Base-by-base conservation (phyloP, 1,140 invertebrate genomes). In the Cherax destructor region DNA sequence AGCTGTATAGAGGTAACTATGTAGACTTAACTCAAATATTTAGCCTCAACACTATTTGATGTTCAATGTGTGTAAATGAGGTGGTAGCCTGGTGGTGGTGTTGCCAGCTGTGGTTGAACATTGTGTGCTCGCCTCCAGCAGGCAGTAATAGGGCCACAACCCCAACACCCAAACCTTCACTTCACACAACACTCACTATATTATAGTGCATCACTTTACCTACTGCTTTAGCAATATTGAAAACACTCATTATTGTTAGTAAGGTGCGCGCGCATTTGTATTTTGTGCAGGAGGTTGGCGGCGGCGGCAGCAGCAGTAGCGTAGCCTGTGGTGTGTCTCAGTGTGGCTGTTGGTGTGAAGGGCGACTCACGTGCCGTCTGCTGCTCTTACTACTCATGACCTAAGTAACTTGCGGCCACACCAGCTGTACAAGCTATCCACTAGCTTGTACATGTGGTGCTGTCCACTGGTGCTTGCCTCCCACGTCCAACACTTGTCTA, bases 281-380 rank as follows among this genome's bases (percentile, higher is more conserved):
- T 56, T 72, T 76, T 49, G 21, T 77, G 72, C 69, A n/a, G 77
- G 85, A 41, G 59, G 50, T 47, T 3, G 41, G 61, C 16, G 13
- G n/a, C 41, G 85, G 24, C 24, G 83, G 47, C 11, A 47, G 13
- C 30, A 41, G 86, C 86, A 52, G 79, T 24, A 49, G 9, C 7
- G 79, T 83, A n/a, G 47, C n/a, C 49, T n/a, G 79, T 89, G 87
- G 79, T 47, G 47, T 77, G 74, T 59, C 65, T 81, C 87, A 89
- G 87, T 89, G 87, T 89, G 87, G 79, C 41, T 89, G 79, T 79
- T 81, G 87, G 50, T 83, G 87, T 89, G 87, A 76, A 61, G 65
- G 61, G 59, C 13, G 87, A 50, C 79, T 83, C 78, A 89, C 87
- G 87, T 83, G n/a, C 87, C 87, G 80, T 79, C 79, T 49, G 79